Conservation (phyloP, 2,888 invertebrate species). For the Agrochola circellaris region DNA sequence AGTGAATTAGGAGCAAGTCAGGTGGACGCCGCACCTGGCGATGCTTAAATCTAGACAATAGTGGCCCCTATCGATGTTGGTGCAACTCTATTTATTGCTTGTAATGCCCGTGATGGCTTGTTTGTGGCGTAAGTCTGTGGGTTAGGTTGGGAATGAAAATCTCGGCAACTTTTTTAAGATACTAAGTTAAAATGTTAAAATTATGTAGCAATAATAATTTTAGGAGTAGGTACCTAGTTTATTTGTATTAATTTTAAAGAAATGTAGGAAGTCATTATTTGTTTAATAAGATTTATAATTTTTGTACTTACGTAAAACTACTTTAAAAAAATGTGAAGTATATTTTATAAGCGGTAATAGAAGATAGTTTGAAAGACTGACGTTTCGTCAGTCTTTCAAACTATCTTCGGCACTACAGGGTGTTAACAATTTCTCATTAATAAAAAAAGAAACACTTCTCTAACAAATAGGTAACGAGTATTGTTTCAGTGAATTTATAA, state of each 20-base stretch:
- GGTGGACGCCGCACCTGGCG: slow-evolving; percentile 69
- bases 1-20: slow-evolving; percentile 80
- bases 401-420: too few species aligned
- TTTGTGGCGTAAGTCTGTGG: slow-evolving; percentile 10
- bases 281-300: neutral
- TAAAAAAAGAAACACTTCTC: neutral
- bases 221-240: neutral
- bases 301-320: neutral
- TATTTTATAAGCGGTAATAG: neutral
- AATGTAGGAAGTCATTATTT: neutral
- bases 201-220: neutral
- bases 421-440: too few species aligned
- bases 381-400: neutral
- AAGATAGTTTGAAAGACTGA: too few species aligned
- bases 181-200: neutral
- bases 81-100: slow-evolving; percentile 59
- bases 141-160: neutral
- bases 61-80: slow-evolving; percentile 53
- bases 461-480: neutral
- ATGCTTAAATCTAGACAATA: slow-evolving; percentile 64
- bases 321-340: neutral
- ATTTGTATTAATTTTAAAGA: neutral
- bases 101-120: slow-evolving; percentile 3
- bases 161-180: neutral
- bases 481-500: neutral